These are phyloP conservation scores for Empidonax alnorum DNA, from an alignment of 2,113 vertebrate genomes.

Conservation along the genomic window DNA sequence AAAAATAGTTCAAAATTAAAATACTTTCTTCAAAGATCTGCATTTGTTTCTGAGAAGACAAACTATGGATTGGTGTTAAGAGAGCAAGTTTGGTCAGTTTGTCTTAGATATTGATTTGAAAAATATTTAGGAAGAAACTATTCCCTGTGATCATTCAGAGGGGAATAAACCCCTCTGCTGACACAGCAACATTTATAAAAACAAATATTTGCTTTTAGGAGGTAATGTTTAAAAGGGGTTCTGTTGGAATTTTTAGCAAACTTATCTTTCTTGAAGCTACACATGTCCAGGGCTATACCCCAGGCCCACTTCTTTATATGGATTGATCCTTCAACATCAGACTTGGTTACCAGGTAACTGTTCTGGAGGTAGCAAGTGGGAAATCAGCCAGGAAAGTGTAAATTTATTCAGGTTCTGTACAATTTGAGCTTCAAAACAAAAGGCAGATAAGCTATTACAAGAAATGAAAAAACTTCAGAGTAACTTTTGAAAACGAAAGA, in stretches of 20 bases:
- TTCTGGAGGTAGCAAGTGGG: neutral
- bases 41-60: neutral
- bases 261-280: neutral
- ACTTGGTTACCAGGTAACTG: neutral
- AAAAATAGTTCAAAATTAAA: neutral
- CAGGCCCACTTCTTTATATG: neutral
- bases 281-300: accelerated
- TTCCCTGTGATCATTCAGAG: neutral
- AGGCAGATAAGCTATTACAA: neutral
- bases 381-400: neutral
- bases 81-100: neutral
- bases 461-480: neutral
- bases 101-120: neutral
- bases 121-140: neutral
- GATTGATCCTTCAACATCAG: neutral
- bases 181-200: neutral
- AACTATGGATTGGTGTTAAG: neutral
- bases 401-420: neutral
- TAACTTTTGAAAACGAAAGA: neutral
- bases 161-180: neutral
- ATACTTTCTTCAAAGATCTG: neutral
- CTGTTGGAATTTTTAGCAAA: neutral
- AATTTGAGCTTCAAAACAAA: neutral
- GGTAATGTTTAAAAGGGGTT: neutral
- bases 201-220: neutral